Conservation (phyloP, 2,888 invertebrate species). For the Epinotia demarniana region DNA sequence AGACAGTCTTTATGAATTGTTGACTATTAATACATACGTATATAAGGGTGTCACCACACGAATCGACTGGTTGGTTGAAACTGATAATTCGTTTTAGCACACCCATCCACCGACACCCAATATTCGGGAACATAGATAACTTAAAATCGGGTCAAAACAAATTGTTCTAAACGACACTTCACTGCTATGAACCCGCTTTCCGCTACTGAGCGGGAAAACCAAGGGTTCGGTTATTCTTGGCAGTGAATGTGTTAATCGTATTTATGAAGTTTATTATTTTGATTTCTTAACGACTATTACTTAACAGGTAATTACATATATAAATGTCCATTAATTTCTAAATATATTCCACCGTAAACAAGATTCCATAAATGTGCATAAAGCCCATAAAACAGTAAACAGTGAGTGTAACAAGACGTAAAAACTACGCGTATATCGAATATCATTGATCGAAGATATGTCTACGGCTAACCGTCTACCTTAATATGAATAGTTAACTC, state of each 20-base stretch:
- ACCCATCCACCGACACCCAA: neutral
- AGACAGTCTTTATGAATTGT: neutral
- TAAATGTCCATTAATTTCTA: neutral
- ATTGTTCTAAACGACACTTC: neutral
- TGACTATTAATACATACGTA: neutral
- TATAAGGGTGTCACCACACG: neutral
- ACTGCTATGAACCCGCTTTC: too few species aligned
- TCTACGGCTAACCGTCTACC: conserved; percentile 36
- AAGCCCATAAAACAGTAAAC: conserved; percentile 6
- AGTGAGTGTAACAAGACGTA: conserved; percentile 24
- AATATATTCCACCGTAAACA: neutral
- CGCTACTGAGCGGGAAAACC: too few species aligned
- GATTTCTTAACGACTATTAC: too few species aligned
- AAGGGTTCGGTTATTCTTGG: too few species aligned
- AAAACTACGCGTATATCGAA: conserved; percentile 31
- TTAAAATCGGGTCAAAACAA: neutral
- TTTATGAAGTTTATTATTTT: neutral
- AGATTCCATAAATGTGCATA: conserved; percentile 10
- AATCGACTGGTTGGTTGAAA: neutral
- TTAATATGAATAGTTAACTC: conserved; percentile 39
- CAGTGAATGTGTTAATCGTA: neutral
- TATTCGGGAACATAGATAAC: neutral
- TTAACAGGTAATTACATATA: too few species aligned
- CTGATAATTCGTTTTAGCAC: neutral
- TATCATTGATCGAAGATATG: conserved; percentile 44